A percentile compares a stretch with the other conserved stretches of the same genome.
phyloP scores from a whole-genome alignment of 2,113 vertebrate species.

The Nerophis lumbriciformis region DNA sequence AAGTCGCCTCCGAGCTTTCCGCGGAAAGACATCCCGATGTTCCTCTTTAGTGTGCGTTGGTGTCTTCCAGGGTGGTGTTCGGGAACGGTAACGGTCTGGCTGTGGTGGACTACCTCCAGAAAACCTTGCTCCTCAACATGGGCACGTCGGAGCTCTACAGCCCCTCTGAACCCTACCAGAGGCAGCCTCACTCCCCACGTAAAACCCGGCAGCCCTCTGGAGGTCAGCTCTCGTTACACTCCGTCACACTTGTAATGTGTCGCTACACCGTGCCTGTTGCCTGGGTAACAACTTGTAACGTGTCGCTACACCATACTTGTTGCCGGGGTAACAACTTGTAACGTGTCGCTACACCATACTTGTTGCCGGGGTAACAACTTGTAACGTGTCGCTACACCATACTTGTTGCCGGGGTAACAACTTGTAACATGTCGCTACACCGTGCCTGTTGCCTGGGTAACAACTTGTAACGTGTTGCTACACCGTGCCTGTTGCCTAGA shows the following conservation, averaged over 20 bases:
- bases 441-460: too few relatives aligned
- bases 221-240: slow-evolving; percentile 71
- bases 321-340: not conserved
- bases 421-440: not conserved
- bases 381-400: not conserved
- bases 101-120: slow-evolving; percentile 96
- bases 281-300: not conserved
- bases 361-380: not conserved
- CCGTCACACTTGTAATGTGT: not conserved
- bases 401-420: not conserved
- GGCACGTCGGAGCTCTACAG: slow-evolving; percentile 86
- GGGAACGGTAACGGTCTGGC: slow-evolving; percentile 93
- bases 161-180: slow-evolving; percentile 87
- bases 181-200: slow-evolving; percentile 88
- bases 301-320: too few relatives aligned
- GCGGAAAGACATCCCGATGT: not conserved
- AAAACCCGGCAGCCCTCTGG: slow-evolving; percentile 88
- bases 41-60: not conserved
- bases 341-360: too few relatives aligned
- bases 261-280: too few relatives aligned
- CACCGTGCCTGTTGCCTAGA: not conserved
- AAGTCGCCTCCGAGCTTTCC: slow-evolving; percentile 56
- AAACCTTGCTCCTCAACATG: slow-evolving; percentile 88
- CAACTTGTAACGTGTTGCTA: not conserved
- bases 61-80: slow-evolving; percentile 83